These are phyloP conservation scores for Napeogenes sylphis DNA, from an alignment of 2,888 invertebrate genomes.

Conservation along the genomic window DNA sequence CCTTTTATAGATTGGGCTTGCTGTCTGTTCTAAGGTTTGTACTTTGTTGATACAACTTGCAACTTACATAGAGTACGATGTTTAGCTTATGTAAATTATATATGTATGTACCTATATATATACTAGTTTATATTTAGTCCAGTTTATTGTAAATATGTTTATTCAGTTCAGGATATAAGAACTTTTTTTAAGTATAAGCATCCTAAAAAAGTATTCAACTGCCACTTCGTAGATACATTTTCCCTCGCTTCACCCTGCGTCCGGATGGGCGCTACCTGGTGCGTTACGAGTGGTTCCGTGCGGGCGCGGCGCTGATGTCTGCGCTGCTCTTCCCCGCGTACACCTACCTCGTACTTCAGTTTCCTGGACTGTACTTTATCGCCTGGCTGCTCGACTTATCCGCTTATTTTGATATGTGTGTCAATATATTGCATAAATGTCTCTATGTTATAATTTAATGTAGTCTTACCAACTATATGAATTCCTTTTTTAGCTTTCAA, in stretches of 20 bases:
- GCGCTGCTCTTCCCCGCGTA: slow-evolving; percentile 53
- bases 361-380: slow-evolving; percentile 41
- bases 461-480: too few relatives aligned
- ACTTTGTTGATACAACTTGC: too few relatives aligned
- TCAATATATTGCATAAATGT: neutral
- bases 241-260: slow-evolving; percentile 62
- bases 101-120: too few relatives aligned
- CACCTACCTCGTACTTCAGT: slow-evolving; percentile 52
- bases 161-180: too few relatives aligned
- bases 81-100: too few relatives aligned
- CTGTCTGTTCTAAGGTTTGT: slow-evolving; percentile 54
- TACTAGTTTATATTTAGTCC: too few relatives aligned
- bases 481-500: slow-evolving; percentile 44
- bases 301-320: slow-evolving; percentile 47
- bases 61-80: neutral
- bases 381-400: slow-evolving; percentile 44
- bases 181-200: too few relatives aligned
- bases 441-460: too few relatives aligned
- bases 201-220: too few relatives aligned
- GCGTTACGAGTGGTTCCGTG: slow-evolving; percentile 56
- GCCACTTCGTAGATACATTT: slow-evolving; percentile 49
- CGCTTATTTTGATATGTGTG: slow-evolving; percentile 57
- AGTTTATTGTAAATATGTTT: too few relatives aligned
- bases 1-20: slow-evolving; percentile 55
- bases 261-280: slow-evolving; percentile 56